phyloP scores from a whole-genome alignment of 2,113 vertebrate genomes.

The Geothlypis trichas region DNA sequence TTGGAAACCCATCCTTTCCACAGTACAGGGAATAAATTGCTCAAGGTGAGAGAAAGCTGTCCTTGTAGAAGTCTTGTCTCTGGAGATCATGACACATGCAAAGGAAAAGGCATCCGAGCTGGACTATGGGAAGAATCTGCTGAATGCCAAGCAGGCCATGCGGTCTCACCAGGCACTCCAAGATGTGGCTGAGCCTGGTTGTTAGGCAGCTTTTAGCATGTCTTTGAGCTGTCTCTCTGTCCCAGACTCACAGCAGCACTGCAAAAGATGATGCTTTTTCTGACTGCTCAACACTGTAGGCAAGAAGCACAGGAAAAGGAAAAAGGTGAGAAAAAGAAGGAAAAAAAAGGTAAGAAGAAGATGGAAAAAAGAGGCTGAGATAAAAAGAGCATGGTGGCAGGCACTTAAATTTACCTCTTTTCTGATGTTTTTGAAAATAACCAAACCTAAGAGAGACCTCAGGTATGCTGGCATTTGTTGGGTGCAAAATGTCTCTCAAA shows the following conservation, averaged over 20 bases:
- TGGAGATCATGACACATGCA: rapidly evolving
- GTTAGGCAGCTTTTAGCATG: neutral
- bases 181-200: neutral
- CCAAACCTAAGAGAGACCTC: neutral
- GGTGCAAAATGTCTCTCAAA: neutral
- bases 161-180: neutral
- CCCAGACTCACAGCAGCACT: neutral
- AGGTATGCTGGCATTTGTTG: neutral
- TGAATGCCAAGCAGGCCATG: neutral
- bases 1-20: neutral
- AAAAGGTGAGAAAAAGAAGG: neutral
- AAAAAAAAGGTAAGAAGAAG: neutral
- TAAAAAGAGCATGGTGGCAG: neutral
- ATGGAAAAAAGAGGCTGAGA: neutral
- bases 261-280: neutral
- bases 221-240: neutral
- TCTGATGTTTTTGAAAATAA: neutral
- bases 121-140: neutral
- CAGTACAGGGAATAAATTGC: neutral
- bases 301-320: neutral
- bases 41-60: neutral
- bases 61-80: rapidly evolving
- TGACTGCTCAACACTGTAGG: neutral
- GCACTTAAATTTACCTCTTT: neutral
- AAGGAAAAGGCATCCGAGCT: neutral